A percentile compares a stretch with the other conserved stretches of the same genome.
Conservation (phyloP, 2,797 vertebrate genomes). For the Urocyon cinereoargenteus region DNA sequence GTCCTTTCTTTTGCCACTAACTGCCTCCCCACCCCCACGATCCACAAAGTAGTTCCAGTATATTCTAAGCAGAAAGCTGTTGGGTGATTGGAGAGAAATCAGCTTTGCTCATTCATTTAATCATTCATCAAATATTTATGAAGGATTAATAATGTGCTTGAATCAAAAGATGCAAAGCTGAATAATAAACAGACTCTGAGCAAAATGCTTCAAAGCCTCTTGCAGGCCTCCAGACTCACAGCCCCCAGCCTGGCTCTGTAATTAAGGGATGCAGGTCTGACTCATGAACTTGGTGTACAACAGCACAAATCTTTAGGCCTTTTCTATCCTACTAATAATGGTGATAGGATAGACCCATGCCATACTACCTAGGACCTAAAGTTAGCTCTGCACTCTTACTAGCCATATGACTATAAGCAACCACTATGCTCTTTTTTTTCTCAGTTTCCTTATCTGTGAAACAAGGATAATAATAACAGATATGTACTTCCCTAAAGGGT, state of each 20-base stretch:
- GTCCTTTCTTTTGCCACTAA: conserved; percentile 5
- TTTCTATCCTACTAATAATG: not conserved
- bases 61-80: conserved; percentile 43
- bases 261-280: conserved; percentile 36
- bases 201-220: conserved; percentile 24
- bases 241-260: conserved; percentile 5
- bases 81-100: conserved; percentile 43
- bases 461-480: not conserved
- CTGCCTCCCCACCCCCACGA: not conserved
- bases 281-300: not conserved
- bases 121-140: conserved; percentile 76
- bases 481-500: not conserved
- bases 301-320: not conserved
- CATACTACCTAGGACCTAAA: not conserved
- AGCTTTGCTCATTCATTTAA: conserved; percentile 62
- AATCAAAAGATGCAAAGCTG: conserved; percentile 57
- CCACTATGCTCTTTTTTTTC: not conserved
- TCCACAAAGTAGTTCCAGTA: not conserved
- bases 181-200: conserved; percentile 74
- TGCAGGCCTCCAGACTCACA: not conserved
- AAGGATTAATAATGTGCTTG: conserved; percentile 66
- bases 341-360: not conserved
- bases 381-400: not conserved
- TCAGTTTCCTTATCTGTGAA: not conserved
- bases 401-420: not conserved